Evolutionary conservation across 2,113 vertebrate species (phyloP), one percentile per base, ranked within the genome.

Genomic region (Gallinago undulata): DNA sequence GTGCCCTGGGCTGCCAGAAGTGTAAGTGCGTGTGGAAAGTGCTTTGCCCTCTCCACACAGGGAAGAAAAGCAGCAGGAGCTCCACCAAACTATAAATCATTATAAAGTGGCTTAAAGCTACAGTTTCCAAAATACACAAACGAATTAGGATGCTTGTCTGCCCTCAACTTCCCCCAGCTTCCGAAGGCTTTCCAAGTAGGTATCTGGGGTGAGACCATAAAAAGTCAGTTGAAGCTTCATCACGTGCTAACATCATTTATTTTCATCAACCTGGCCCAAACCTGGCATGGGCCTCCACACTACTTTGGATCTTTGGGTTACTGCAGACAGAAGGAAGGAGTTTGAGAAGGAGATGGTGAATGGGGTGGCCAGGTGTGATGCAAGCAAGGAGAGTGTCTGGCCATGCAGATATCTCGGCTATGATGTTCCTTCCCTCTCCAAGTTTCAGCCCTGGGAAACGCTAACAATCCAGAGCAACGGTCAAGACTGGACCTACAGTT

Each of bases 311-410:
- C 18, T 43, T 43, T n/a, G 39, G 51, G 19, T 33, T 43, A 10
- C 0, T 62, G 62, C 24, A 83, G 35, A 10, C 12, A 67, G 53
- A 39, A 74, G 24, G 47, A 62, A 59, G 27, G 33, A 83, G 66
- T 74, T 67, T n/a, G 59, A 91, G 89, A 91, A 79, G 70, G 31
- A 84, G 57, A 62, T 2, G 11, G 39, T 11, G 37, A 59, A 76
- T 0, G 7, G 9, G 3, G 53, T 1, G 7, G 17, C 51, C 51
- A 62, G 15, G 37, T 57, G 4, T 0, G 2, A 27, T 33, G 53
- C 10, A 43, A 69, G 37, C 8, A 25, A 31, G 43, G 35, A 11
- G 9, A 39, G 11, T 2, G 0, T 25, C 35, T 24, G 27, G 33
- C 5, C 12, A 3, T 18, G 27, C 13, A 51, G 33, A n/a, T 7